Evolutionary conservation across 2,797 vertebrate genomes (phyloP).

Genomic region (Gobionotothen gibberifrons): DNA sequence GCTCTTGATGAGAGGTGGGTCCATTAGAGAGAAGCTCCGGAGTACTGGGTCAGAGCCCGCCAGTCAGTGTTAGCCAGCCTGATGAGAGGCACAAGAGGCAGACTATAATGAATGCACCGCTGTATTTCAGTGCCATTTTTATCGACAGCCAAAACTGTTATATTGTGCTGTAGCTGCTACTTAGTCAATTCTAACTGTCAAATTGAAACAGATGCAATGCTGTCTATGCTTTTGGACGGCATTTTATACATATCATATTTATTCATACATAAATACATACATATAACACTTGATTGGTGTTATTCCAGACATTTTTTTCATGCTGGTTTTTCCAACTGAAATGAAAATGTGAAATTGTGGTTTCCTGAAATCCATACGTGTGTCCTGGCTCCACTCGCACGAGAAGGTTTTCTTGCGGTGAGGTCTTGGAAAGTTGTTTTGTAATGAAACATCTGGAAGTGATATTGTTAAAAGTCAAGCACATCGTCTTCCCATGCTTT

Average conservation of each 20-base stretch:
- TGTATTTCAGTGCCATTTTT: conserved; percentile 65
- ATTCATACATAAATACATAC: too few species aligned
- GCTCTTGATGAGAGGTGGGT: conserved; percentile 88
- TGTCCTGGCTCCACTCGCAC: conserved; percentile 59
- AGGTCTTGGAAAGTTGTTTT: conserved; percentile 72
- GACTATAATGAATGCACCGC: conserved; percentile 87
- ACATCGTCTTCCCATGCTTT: conserved; percentile 67
- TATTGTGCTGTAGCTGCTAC: conserved; percentile 19
- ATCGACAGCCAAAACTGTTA: conserved; percentile 40
- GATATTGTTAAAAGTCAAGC: conserved; percentile 77
- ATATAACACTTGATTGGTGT: conserved; percentile 32
- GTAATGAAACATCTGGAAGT: conserved; percentile 83
- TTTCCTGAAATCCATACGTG: conserved; percentile 60
- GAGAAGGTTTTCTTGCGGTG: conserved; percentile 61
- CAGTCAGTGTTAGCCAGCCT: conserved; percentile 80
- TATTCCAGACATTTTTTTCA: conserved; percentile 35
- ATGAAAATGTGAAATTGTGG: conserved; percentile 63
- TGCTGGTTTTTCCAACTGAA: conserved; percentile 46
- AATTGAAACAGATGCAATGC: conserved; percentile 65
- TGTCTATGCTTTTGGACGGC: conserved; percentile 4
- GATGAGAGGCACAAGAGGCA: conserved; percentile 87
- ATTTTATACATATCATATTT: background rate
- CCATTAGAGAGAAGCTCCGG: conserved; percentile 82
- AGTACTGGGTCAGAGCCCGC: conserved; percentile 86
- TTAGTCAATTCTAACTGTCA: conserved; percentile 33